Evolutionary conservation across 1,140 invertebrate species (phyloP).

Genomic region (Drosophila sucinea): DNA sequence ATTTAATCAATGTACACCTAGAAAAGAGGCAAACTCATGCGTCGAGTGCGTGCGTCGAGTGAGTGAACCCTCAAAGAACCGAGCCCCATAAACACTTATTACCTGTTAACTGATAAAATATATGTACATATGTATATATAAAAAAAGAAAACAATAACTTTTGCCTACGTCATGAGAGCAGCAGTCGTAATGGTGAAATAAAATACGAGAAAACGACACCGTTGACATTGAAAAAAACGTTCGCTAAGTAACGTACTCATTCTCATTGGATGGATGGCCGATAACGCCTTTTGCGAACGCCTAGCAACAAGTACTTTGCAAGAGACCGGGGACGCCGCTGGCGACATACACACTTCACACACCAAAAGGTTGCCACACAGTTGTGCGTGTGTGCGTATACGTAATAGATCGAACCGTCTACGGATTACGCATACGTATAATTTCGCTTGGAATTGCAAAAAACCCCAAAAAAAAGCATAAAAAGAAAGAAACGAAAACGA

Average conservation of each 20-base stretch:
- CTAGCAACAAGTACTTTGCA: constrained; percentile 56
- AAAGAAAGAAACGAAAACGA: constrained; percentile 21
- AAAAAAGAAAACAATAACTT: constrained; percentile 24
- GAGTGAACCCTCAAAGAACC: constrained; percentile 19
- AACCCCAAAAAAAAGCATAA: constrained; percentile 10
- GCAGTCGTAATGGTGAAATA: constrained; percentile 63
- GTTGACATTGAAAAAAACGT: constrained; percentile 70
- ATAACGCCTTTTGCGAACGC: constrained; percentile 42
- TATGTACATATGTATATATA: background rate
- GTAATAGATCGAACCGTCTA: constrained; percentile 35
- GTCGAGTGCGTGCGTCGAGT: constrained; percentile 11
- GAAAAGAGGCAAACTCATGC: constrained; percentile 15
- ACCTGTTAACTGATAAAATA: constrained; percentile 1
- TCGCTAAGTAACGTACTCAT: constrained; percentile 12
- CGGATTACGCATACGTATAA: constrained; percentile 57
- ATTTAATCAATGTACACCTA: constrained; percentile 25
- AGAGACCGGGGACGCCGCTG: no score
- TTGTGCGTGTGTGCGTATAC: background rate
- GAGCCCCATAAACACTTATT: constrained; percentile 41
- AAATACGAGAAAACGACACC: constrained; percentile 60
- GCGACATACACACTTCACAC: no score
- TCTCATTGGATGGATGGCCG: constrained; percentile 5
- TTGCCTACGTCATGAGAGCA: constrained; percentile 62
- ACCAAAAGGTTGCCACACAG: background rate
- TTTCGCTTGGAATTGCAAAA: constrained; percentile 32